Evolutionary conservation across 2,113 vertebrate genomes (phyloP), one percentile per base, ranked within the genome.

Genomic region (Tyto alba): DNA sequence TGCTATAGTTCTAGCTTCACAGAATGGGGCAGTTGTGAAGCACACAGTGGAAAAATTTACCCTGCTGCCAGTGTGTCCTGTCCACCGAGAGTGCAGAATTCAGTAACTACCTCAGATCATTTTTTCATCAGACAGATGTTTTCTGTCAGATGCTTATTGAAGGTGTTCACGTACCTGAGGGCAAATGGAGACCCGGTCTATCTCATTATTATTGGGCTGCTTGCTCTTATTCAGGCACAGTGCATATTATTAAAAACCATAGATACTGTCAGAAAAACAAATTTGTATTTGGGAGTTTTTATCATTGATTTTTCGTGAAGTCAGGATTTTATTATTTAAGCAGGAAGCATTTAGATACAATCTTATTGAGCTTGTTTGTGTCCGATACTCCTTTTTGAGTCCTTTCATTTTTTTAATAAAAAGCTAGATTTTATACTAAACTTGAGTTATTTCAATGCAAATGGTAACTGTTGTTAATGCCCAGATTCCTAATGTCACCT

Each of bases 21-120:
- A 6, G 88, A 75, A 48, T 1, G 1, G 76, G 57, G 32, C 52
- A 64, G 4, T 53, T 0, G 0, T 64, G 56, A 67, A 84, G 48
- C 53, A n/a, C 43, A 78, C 20, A 57, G 16, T 64, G 74, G 91
- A 94, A 96, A 85, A 85, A 79, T 69, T 62, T 90, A 29, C 27
- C 48, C 77, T 88, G 56, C 56, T 85, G 74, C 71, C 69, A 52
- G 8, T 47, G 38, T 40, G 30, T 69, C 55, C 47, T 67, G 11
- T 81, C 55, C 71, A 11, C 17, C 5, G 47, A 90, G 83, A 80
- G 12, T 55, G 80, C 47, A 60, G 9, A 78, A 60, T 78, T 48
- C 53, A 50, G 17, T 40, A 45, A 26, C 53, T 48, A 14, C 22
- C 29, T 68, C 2, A 0, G 30, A 79, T 72, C 2, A 4, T 9